A percentile compares a stretch with the other conserved stretches of the same genome.
These are phyloP conservation scores for Ips nitidus DNA, from an alignment of 1,140 invertebrate genomes.

Conservation along the genomic window DNA sequence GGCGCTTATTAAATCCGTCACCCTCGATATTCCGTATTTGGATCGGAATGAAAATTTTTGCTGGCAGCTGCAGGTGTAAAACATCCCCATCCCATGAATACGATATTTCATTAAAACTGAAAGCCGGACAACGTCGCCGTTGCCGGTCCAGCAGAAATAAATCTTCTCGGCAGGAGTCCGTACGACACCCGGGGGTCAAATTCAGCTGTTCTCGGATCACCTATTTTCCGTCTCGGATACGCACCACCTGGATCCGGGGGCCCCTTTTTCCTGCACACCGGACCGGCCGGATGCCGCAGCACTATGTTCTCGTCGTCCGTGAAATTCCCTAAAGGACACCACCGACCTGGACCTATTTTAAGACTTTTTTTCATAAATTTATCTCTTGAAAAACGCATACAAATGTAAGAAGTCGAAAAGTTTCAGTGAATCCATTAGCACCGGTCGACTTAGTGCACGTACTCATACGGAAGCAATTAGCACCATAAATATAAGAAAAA, in stretches of 20 bases:
- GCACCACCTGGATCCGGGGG: constrained; percentile 32
- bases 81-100: constrained; percentile 49
- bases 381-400: too few species aligned
- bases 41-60: too few species aligned
- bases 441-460: too few species aligned
- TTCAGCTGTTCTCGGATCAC: constrained; percentile 48
- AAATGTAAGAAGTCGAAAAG: too few species aligned
- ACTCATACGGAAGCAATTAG: constrained; percentile 21
- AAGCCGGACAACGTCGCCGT: constrained; percentile 36
- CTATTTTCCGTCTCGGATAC: constrained; percentile 38
- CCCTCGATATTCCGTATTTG: too few species aligned
- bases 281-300: constrained; percentile 29
- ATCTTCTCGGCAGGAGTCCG: constrained; percentile 46
- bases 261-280: constrained; percentile 15
- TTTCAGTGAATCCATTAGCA: too few species aligned
- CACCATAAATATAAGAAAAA: constrained; percentile 24
- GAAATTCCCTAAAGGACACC: constrained; percentile 29
- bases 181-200: constrained; percentile 50
- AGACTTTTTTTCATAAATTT: constrained; percentile 15
- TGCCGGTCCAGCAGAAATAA: constrained; percentile 47
- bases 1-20: constrained; percentile 3
- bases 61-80: constrained; percentile 18
- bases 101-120: constrained; percentile 52
- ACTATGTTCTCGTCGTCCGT: constrained; percentile 29
- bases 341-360: constrained; percentile 19